phyloP scores from a whole-genome alignment of 2,888 invertebrate genomes.

The Gryllus longicercus region DNA sequence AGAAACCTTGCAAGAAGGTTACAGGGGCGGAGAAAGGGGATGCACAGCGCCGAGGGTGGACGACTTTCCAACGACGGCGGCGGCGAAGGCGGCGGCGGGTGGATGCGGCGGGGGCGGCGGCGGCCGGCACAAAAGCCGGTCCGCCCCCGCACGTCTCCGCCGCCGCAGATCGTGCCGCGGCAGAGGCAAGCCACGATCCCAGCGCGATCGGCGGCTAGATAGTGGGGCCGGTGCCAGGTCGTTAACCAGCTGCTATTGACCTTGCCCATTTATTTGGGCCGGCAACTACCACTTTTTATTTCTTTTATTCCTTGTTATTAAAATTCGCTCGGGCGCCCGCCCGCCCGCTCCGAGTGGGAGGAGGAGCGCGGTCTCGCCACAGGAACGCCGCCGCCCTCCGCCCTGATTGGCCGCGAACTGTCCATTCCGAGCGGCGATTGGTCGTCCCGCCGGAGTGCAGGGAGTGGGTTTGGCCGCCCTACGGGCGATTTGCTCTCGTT shows the following conservation, averaged over 20 bases:
- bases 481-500: background rate
- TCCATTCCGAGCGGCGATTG: background rate
- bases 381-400: background rate
- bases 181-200: background rate
- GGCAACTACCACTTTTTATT: background rate
- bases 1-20: too few species aligned
- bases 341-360: background rate
- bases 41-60: too few species aligned
- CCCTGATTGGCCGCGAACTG: too few species aligned
- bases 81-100: too few species aligned
- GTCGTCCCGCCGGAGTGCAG: background rate
- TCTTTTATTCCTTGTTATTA: constrained; percentile 11
- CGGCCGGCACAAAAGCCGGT: background rate
- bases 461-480: background rate
- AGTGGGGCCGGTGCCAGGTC: background rate
- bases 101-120: background rate
- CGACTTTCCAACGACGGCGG: too few species aligned
- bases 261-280: constrained; percentile 10
- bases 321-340: background rate
- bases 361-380: background rate
- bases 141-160: background rate
- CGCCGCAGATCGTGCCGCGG: background rate
- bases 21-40: too few species aligned
- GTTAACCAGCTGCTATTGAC: constrained; percentile 17
- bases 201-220: background rate